Percentiles rank a stretch among this genome's conserved stretches.
Conservation (phyloP, 1,140 invertebrate genomes). For the Rhysida immarginata region DNA sequence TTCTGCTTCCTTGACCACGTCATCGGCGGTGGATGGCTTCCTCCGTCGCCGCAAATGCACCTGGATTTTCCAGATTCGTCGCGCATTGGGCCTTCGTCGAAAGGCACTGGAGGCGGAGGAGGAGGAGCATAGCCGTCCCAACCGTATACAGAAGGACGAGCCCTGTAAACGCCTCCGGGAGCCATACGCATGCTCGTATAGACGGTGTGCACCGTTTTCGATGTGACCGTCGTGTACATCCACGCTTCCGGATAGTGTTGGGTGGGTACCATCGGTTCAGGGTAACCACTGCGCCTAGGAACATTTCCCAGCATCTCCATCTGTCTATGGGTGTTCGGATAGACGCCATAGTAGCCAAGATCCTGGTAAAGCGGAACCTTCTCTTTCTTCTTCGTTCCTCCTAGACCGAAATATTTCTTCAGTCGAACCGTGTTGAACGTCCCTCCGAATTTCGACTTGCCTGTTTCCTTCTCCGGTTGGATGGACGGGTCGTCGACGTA, state of each 20-base stretch:
- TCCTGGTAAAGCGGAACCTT: not conserved
- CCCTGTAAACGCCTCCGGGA: not conserved
- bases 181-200: not conserved
- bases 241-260: not conserved
- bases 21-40: too few species aligned
- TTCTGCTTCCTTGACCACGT: too few species aligned
- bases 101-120: not conserved
- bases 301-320: not conserved
- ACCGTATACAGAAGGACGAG: not conserved
- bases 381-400: not conserved
- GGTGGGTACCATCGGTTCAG: not conserved
- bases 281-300: not conserved
- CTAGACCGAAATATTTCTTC: constrained; percentile 3
- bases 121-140: not conserved
- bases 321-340: not conserved
- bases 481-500: not conserved
- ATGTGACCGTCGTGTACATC: constrained; percentile 2
- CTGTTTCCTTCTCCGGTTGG: not conserved
- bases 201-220: constrained; percentile 1
- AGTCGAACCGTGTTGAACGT: constrained; percentile 7
- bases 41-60: too few species aligned
- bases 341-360: not conserved
- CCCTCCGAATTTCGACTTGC: not conserved
- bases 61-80: not conserved
- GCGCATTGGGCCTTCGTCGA: not conserved